Conservation (phyloP, 2,113 vertebrate genomes). For the Pelusios castaneus region DNA sequence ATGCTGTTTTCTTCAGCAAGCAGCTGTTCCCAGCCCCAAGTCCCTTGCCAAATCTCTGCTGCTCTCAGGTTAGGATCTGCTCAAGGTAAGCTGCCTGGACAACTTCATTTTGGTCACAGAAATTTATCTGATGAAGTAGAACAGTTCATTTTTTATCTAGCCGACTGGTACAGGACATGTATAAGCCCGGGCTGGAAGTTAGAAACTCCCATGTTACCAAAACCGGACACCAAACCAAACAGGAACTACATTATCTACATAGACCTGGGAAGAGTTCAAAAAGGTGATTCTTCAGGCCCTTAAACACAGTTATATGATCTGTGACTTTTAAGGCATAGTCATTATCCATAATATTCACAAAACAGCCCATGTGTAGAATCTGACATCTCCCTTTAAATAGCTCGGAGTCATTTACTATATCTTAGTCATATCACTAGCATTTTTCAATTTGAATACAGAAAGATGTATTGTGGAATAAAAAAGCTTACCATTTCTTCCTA, state of each 20-base stretch:
- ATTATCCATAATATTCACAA: background rate
- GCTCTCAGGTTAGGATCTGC: background rate
- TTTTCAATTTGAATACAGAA: conserved; percentile 20
- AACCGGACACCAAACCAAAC: background rate
- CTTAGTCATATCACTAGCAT: background rate
- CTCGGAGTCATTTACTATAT: background rate
- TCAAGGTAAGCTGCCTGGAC: background rate
- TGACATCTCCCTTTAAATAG: background rate
- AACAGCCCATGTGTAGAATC: background rate
- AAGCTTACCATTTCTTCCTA: background rate
- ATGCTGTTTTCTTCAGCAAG: background rate
- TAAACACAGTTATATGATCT: background rate
- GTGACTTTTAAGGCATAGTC: background rate
- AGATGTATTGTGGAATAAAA: too few relatives aligned
- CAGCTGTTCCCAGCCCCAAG: background rate
- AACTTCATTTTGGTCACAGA: background rate
- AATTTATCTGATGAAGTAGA: background rate
- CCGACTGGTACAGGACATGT: background rate
- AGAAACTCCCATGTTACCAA: background rate
- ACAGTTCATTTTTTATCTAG: background rate
- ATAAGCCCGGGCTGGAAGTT: background rate
- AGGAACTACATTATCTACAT: background rate
- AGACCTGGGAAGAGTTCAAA: background rate
- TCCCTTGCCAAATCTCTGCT: background rate
- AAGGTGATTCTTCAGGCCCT: background rate